Base-by-base conservation (phyloP, 2,797 vertebrate genomes). In the Hydrolagus colliei region DNA sequence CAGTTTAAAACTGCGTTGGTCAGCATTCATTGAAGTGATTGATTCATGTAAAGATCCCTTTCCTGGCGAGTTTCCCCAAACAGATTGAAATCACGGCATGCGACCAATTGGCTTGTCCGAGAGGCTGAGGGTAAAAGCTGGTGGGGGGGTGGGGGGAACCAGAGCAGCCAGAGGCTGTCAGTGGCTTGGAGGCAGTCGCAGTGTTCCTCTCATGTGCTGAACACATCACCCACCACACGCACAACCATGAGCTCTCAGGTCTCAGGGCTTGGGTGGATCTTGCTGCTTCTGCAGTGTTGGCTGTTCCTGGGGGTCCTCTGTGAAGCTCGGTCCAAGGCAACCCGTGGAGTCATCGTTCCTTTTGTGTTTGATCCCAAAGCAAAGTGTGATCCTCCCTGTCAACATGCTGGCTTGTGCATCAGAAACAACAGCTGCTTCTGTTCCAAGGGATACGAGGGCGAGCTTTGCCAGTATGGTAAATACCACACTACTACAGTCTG, bases 371-470 rank as follows among this genome's bases (percentile, higher is more conserved):
- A 94, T 88, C 88, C 88, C 32, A 88, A 88, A 72, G 93, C 93
- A 63, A 90, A 78, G 78, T 97, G 96, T 88, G 92, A 93, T 0
- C 95, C 95, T 1, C 91, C 90, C 86, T 97, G 96, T 89, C 90
- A 87, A 86, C 95, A 97, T 89, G 93, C 91, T 0, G 95, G 95
- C 9, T 86, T 96, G 86, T 97, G 96, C 92, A 95, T 95, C 88
- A 91, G 94, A 65, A 96, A 96, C 91, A 90, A 93, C 92, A 95
- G 94, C 77, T 97, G 96, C 88, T 93, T 93, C 91, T 97, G 96
- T 91, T 88, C 93, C 88, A 91, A 88, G 8, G 96, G 95, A 86
- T 96, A 96, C 32, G 95, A 96, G 80, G 96, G 96, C 80, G 94
- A 96, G 89, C 92, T 85, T 89, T 95, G 95, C 93, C 93, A 93